Evolutionary conservation across 2,113 vertebrate species (phyloP), one percentile per base, ranked within the genome.

Genomic region (Butorides virescens): DNA sequence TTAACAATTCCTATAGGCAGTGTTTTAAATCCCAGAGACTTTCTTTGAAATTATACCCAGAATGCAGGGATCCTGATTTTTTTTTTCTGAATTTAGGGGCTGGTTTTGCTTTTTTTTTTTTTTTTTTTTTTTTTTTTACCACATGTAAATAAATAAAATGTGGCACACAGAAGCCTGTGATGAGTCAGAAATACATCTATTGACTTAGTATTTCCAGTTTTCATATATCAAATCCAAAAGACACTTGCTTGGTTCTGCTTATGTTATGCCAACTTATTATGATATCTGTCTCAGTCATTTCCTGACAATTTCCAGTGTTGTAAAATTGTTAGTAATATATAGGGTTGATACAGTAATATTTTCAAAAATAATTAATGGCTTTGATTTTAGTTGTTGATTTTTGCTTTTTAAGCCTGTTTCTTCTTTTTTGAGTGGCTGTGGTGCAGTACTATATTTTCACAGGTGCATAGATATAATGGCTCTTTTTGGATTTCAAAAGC

Each of bases 191-290:
- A 91, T 77, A 65, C 7, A 50, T 62, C 19, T 90, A 76, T 76
- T 92, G 87, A 94, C 71, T 91, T 93, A 44, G 58, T 68, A 74
- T 89, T 94, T 77, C 37, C 53, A 27, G 32, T 80, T 96, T 93
- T 83, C 47, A 52, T 80, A 17, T 67, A 34, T 49, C 9, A 4
- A 87, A 96, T 86, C 79, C 53, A 92, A 90, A 95, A 95, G 50
- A 67, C 6, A 14, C 68, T 92, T 88, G 15, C 63, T 83, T 96
- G 21, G 32, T 86, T 95, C 47, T 86, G 29, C 15, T 91, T 76
- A 23, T 37, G 34, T 32, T 87, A 23, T 92, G 59, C 63, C 78
- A 94, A 63, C 83, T 71, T 27, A 34, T 90, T 78, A 50, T 75
- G 62, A 72, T 77, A 34, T 14, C 16, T 46, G 22, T 74, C n/a